These are phyloP conservation scores for Polietes domitor DNA, from an alignment of 2,888 invertebrate species.

Conservation along the genomic window DNA sequence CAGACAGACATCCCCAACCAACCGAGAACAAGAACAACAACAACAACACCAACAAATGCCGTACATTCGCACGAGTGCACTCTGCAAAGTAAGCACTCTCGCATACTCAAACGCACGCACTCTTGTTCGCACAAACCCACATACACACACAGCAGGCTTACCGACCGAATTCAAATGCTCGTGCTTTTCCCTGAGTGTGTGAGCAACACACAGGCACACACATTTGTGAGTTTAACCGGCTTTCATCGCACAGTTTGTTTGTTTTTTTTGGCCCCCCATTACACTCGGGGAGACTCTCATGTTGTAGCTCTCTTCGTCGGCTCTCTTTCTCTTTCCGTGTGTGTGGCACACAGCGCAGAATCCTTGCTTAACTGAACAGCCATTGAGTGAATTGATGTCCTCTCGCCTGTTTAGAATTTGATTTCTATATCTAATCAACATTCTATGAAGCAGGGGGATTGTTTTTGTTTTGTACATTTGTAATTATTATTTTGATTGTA, in stretches of 20 bases:
- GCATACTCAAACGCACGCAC: not conserved
- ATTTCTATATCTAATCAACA: conserved; percentile 14
- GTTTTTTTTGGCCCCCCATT: conserved; percentile 31
- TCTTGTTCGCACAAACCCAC: not conserved
- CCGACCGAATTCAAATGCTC: not conserved
- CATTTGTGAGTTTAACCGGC: conserved; percentile 55
- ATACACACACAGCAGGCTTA: not conserved
- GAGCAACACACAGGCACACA: conserved; percentile 26
- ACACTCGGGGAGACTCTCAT: not conserved
- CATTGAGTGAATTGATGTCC: conserved; percentile 46
- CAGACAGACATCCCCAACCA: not conserved
- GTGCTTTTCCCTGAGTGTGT: not conserved
- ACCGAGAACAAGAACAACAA: too few relatives aligned
- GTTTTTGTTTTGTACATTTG: conserved; percentile 46
- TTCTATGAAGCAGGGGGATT: not conserved
- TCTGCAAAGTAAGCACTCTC: conserved; percentile 31
- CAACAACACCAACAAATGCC: conserved; percentile 32
- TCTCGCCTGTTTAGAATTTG: conserved; percentile 47
- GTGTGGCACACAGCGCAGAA: conserved; percentile 69
- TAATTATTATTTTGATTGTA: conserved; percentile 62
- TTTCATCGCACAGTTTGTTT: conserved; percentile 25
- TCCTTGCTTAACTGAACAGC: conserved; percentile 67
- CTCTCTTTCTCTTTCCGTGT: conserved; percentile 1
- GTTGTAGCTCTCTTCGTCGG: not conserved
- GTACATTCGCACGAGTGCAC: conserved; percentile 59